These are phyloP conservation scores for Thereva unica DNA, from an alignment of 2,888 invertebrate genomes.

Conservation along the genomic window DNA sequence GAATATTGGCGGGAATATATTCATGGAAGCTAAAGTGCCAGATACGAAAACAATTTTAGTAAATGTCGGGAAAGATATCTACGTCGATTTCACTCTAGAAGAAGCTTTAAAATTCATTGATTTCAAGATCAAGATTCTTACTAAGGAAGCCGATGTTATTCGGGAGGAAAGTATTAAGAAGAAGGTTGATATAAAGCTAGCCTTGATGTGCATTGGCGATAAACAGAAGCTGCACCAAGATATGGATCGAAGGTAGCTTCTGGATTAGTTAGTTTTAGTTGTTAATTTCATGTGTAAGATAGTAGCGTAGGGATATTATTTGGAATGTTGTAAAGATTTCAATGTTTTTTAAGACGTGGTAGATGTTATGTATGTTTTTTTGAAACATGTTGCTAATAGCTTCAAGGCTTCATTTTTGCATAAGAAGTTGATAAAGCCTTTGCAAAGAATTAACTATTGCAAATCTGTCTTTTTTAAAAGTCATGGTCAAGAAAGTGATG, in stretches of 20 bases:
- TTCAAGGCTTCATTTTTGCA: too few relatives aligned
- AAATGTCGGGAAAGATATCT: constrained; percentile 76
- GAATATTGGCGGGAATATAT: constrained; percentile 83
- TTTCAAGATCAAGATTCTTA: constrained; percentile 68
- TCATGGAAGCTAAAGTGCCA: constrained; percentile 74
- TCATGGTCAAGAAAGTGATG: too few relatives aligned
- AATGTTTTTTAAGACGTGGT: too few relatives aligned
- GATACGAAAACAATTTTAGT: constrained; percentile 70
- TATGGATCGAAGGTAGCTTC: background rate
- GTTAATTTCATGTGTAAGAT: too few relatives aligned
- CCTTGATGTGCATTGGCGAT: constrained; percentile 70
- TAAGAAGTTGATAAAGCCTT: too few relatives aligned
- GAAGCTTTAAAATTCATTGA: constrained; percentile 76
- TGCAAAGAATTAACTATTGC: too few relatives aligned
- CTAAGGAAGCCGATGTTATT: constrained; percentile 65
- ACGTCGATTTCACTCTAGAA: constrained; percentile 69
- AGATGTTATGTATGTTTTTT: too few relatives aligned
- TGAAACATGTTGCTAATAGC: too few relatives aligned
- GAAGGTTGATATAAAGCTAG: constrained; percentile 78
- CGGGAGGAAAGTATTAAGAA: constrained; percentile 70
- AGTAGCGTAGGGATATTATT: too few relatives aligned
- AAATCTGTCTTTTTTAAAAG: too few relatives aligned
- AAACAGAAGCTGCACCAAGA: constrained; percentile 55
- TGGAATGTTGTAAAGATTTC: too few relatives aligned
- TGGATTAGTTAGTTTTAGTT: too few relatives aligned